phyloP scores from a whole-genome alignment of 35 echinoderm and acorn worm genomes.

The Anneissia japonica region DNA sequence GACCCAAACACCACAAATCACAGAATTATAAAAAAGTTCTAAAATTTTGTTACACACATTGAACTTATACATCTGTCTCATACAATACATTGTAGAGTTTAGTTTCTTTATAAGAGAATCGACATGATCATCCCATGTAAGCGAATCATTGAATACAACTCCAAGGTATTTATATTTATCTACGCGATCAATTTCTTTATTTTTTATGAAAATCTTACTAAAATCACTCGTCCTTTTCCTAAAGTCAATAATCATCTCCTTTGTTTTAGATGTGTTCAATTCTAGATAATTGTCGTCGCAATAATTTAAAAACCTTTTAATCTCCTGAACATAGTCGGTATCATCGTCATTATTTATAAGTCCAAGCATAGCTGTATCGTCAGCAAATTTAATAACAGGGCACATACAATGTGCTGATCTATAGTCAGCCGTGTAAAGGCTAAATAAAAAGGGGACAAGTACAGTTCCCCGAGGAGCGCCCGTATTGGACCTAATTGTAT shows the following conservation, averaged over 20 bases:
- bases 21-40: neutral
- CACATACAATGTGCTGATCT: neutral
- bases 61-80: neutral
- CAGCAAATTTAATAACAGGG: conserved; percentile 52
- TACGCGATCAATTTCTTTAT: neutral
- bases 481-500: conserved; percentile 13
- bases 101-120: neutral
- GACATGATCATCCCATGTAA: neutral
- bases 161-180: neutral
- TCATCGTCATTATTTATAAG: conserved; percentile 28
- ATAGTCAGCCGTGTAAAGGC: conserved; percentile 42
- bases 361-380: conserved; percentile 39
- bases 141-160: neutral
- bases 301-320: conserved; percentile 24
- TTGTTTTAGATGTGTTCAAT: conserved; percentile 45
- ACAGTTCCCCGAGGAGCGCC: conserved; percentile 51
- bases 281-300: conserved; percentile 26
- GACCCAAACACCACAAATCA: neutral
- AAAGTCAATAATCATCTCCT: conserved; percentile 49
- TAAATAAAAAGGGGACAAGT: conserved; percentile 36
- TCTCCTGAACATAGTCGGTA: neutral
- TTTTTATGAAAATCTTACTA: neutral
- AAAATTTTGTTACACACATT: neutral
- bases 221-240: neutral
- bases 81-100: neutral